Conservation (phyloP, 2,888 invertebrate genomes). For the Caradrina clavipalpis region DNA sequence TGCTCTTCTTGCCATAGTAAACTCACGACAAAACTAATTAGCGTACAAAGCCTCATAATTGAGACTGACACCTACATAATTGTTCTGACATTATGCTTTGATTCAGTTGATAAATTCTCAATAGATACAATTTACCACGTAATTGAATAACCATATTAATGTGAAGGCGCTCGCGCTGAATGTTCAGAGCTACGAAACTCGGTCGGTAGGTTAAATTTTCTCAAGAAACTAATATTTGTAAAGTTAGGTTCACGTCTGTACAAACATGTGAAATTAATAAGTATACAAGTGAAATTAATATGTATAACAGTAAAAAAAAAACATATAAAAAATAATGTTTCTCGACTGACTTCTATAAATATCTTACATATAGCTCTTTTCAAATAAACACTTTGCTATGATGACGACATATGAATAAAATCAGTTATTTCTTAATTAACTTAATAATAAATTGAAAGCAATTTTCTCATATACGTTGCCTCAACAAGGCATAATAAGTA, state of each 20-base stretch:
- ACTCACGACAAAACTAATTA: conserved; percentile 45
- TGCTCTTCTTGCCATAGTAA: not conserved
- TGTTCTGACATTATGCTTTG: conserved; percentile 54
- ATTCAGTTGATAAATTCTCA: conserved; percentile 49
- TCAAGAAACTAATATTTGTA: too few relatives aligned
- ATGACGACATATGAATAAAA: not conserved
- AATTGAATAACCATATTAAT: conserved; percentile 21
- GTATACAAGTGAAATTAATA: too few relatives aligned
- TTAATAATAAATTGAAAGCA: not conserved
- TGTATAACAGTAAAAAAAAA: too few relatives aligned
- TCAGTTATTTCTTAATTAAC: not conserved
- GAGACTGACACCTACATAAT: conserved; percentile 50
- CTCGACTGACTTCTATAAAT: too few relatives aligned
- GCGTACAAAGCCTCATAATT: conserved; percentile 50
- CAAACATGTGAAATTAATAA: too few relatives aligned
- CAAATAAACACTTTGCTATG: not conserved
- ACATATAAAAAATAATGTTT: too few relatives aligned
- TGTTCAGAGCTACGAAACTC: not conserved
- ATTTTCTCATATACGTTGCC: not conserved
- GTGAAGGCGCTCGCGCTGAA: conserved; percentile 3
- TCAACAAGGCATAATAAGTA: conserved; percentile 12
- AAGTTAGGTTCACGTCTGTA: too few relatives aligned
- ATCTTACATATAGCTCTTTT: too few relatives aligned
- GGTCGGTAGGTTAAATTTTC: not conserved
- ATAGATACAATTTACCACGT: conserved; percentile 39